phyloP scores from a whole-genome alignment of 2,888 invertebrate species.

The Parthenolecanium corni region DNA sequence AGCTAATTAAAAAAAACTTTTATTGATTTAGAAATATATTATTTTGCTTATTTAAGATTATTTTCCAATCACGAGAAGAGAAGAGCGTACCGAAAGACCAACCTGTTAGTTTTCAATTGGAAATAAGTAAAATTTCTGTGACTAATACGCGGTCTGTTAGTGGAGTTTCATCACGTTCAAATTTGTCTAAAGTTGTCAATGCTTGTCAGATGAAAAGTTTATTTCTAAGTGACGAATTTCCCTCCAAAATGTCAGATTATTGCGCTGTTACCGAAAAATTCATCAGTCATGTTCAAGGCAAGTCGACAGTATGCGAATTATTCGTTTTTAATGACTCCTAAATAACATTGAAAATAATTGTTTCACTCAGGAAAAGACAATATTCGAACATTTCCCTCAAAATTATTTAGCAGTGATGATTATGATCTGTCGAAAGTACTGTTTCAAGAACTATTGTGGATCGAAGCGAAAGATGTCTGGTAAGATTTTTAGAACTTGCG shows the following conservation, averaged over 20 bases:
- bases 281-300: slow-evolving; percentile 52
- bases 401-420: slow-evolving; percentile 38
- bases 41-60: slow-evolving; percentile 4
- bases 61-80: slow-evolving; percentile 13
- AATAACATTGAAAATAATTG: neutral
- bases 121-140: slow-evolving; percentile 59
- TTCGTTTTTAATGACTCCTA: neutral
- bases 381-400: slow-evolving; percentile 39
- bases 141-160: slow-evolving; percentile 54
- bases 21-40: no score
- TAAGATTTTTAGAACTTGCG: slow-evolving; percentile 23
- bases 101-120: slow-evolving; percentile 74
- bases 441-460: slow-evolving; percentile 53
- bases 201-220: slow-evolving; percentile 62
- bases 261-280: slow-evolving; percentile 74
- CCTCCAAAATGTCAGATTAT: slow-evolving; percentile 55
- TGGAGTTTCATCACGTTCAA: slow-evolving; percentile 55
- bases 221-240: slow-evolving; percentile 67
- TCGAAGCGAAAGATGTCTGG: slow-evolving; percentile 76
- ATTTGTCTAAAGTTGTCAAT: slow-evolving; percentile 67
- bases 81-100: slow-evolving; percentile 50
- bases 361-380: slow-evolving; percentile 41
- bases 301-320: slow-evolving; percentile 16
- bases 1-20: no score
- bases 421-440: slow-evolving; percentile 42